Percentiles rank a stretch among this genome's conserved stretches.
Evolutionary conservation across 2,113 vertebrate species (phyloP).

Genomic region (Rattus norvegicus): DNA sequence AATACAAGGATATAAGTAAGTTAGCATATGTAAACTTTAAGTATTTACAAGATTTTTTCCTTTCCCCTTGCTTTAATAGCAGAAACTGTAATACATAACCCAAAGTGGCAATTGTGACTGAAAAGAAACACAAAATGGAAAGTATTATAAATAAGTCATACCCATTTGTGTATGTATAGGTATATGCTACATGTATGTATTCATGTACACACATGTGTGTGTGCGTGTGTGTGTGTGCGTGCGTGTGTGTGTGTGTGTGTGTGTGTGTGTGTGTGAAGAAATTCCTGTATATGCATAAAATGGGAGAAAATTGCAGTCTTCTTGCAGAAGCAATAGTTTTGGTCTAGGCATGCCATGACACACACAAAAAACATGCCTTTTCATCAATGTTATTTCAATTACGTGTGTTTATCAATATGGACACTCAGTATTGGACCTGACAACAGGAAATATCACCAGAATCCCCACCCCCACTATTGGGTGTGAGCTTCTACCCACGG

Average conservation of each 20-base stretch:
- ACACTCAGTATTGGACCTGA: neutral
- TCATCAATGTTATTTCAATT: neutral
- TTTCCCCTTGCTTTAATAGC: neutral
- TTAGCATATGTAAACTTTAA: neutral
- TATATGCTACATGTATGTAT: neutral
- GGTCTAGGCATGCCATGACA: neutral
- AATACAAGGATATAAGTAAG: neutral
- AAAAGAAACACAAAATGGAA: constrained; percentile 26
- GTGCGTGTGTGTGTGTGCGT: too few relatives aligned
- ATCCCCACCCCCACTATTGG: neutral
- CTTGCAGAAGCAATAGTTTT: neutral
- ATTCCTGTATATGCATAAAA: neutral
- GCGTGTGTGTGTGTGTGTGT: too few relatives aligned
- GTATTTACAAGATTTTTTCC: neutral
- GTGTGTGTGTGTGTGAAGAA: neutral
- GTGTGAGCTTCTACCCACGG: neutral
- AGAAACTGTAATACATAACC: neutral
- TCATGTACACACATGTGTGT: neutral
- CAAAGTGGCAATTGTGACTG: neutral
- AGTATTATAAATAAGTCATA: neutral
- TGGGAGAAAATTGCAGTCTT: neutral
- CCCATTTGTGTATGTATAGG: too few relatives aligned
- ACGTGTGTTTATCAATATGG: neutral
- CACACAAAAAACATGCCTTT: neutral
- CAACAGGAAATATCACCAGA: neutral